Base-by-base conservation (phyloP, 2,797 vertebrate genomes). In the Distichodus sexfasciatus region DNA sequence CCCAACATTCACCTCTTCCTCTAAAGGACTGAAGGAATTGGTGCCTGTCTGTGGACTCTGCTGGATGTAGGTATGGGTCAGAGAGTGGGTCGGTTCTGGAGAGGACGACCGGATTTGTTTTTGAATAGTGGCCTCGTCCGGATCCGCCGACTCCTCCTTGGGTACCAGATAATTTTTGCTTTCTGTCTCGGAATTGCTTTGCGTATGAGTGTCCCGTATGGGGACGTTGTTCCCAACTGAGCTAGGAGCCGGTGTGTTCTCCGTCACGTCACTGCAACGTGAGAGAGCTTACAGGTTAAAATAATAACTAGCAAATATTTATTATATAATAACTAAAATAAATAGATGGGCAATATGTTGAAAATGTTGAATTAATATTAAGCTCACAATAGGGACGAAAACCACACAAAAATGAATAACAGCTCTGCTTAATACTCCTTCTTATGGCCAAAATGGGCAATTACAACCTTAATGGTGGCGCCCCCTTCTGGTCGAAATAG, bases 201-300 rank as follows among this genome's bases (percentile, higher is more conserved):
- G 94, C 0, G 87, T 74, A 28, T 93, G 92, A 70, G 96, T 76
- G n/a, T 94, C 94, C 85, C 90, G 92, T 76, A 95, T 88, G 0
- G 93, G 93, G 62, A 94, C 92, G 84, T 92, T 96, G 85, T 91
- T 93, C 66, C 87, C 90, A 0, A 81, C 85, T 12, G 89, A 86
- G 33, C 83, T 90, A 31, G 82, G 80, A 1, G 93, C 90, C 62
- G 91, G 90, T 66, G 85, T 84, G 9, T 81, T 82, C 15, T 91
- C 89, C 3, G 87, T 80, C 69, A 87, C 93, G 51, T 26, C 26
- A 50, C 60, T 80, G 47, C 15, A 31, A 38, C 4, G n/a, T 6
- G 26, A 46, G 10, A 61, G n/a, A 67, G 28, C 4, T 12, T 11
- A 2, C 17, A 5, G 26, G 17, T 60, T 53, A 47, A 12, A 6